Base-by-base conservation (phyloP, 2,888 invertebrate species). In the Dastarcus helophoroides region DNA sequence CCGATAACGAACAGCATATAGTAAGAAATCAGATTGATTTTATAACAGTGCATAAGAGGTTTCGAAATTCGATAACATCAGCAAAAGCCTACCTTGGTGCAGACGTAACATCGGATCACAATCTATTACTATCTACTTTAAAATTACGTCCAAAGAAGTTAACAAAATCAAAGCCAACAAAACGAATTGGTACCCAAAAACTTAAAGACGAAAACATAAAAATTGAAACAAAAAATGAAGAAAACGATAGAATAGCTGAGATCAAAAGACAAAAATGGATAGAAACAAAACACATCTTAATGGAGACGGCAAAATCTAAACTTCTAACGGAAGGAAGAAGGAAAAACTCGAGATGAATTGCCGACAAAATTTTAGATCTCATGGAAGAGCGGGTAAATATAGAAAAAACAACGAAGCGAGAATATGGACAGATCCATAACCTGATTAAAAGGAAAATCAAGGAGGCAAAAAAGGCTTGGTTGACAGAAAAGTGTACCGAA, bases 41-140 rank as follows among this genome's bases (percentile, higher is more conserved):
- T 4, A 22, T 22, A 22, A 22, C 22, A 10, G 22, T 3, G 22
- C n/a, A 22, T 10, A 22, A 22, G 22, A 22, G 22, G 3, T 22
- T 22, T 10, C 22, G 22, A 22, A 22, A 22, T 10, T 22, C 22
- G 22, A 22, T 22, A 4, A 22, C 22, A 22, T 22, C 22, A n/a
- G 5, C 10, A 22, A 22, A 22, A 22, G 10, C 22, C 22, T 22
- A 3, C 22, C 22, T 10, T 22, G 22, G 3, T 22, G 22, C 22
- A 22, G 22, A 22, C 3, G 22, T 22, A n/a, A 3, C 22, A 22
- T 22, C 3, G 3, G 22, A 22, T 10, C 22, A 22, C 10, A 22
- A 22, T 22, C 3, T 22, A 22, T 10, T 22, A 22, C 22, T 22
- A 22, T 22, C n/a, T 10, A 3, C 22, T 22, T 4, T 4, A 22